A percentile compares a stretch with the other conserved stretches of the same genome.
Conservation (phyloP, 2,797 vertebrate genomes). For the Glossophaga mutica region DNA sequence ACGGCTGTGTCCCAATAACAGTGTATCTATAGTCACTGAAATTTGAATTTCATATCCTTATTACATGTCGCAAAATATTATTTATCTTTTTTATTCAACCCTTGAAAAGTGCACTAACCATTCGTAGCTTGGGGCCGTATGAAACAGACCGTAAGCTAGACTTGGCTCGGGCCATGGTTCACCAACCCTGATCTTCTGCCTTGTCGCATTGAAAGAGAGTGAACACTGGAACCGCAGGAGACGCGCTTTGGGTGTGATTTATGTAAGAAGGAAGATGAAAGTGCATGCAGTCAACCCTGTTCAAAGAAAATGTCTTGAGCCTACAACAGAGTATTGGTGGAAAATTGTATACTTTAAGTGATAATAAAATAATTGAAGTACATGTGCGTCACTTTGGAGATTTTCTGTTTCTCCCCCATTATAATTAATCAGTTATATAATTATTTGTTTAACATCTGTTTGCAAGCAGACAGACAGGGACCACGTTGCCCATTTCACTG, state of each 20-base stretch:
- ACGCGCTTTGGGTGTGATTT: not conserved
- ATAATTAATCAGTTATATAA: not conserved
- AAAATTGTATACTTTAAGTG: not conserved
- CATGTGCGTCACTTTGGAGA: not conserved
- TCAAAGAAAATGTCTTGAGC: not conserved
- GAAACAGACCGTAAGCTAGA: not conserved
- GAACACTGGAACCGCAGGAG: not conserved
- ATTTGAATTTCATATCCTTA: not conserved
- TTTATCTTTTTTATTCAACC: not conserved
- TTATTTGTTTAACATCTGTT: not conserved
- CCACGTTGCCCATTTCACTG: not conserved
- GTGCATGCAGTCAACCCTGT: not conserved
- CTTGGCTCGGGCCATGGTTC: not conserved
- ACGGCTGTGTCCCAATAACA: not conserved
- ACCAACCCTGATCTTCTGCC: not conserved
- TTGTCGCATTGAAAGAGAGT: not conserved
- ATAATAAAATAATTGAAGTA: not conserved
- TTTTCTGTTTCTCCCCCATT: not conserved
- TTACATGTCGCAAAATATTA: not conserved
- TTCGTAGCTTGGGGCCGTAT: not conserved
- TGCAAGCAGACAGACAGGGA: not conserved
- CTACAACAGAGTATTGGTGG: not conserved
- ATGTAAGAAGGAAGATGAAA: not conserved
- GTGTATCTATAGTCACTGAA: not conserved
- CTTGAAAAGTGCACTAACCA: not conserved